Evolutionary conservation across 2,797 vertebrate species (phyloP).

Genomic region (Poliocrania exsul): DNA sequence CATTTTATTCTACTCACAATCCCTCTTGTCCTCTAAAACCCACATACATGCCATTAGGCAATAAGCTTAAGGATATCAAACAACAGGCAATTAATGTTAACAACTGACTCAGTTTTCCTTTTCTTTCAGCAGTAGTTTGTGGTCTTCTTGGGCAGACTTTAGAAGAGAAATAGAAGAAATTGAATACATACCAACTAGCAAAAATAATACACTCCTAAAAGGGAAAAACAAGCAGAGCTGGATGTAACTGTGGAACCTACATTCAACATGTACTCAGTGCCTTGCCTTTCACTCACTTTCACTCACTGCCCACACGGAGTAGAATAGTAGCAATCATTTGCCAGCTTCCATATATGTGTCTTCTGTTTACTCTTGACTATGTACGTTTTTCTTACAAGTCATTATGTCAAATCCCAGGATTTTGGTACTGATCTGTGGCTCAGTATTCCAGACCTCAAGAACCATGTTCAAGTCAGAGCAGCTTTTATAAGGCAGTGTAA

Average conservation of each 20-base stretch:
- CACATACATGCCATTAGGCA: background rate
- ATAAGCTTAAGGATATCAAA: constrained; percentile 7
- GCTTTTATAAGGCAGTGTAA: background rate
- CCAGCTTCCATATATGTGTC: background rate
- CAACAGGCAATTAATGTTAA: background rate
- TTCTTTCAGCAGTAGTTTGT: constrained; percentile 12
- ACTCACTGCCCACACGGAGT: background rate
- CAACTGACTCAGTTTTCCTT: background rate
- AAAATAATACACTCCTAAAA: background rate
- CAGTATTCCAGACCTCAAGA: background rate
- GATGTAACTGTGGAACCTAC: background rate
- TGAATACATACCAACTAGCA: background rate
- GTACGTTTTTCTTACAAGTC: background rate
- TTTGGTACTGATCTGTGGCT: background rate
- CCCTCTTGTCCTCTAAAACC: background rate
- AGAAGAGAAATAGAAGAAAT: background rate
- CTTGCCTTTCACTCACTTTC: background rate
- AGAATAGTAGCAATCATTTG: background rate
- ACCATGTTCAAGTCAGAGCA: background rate
- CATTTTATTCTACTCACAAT: background rate
- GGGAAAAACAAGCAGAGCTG: background rate
- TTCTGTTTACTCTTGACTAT: background rate
- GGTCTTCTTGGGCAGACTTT: background rate
- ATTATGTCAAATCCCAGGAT: background rate
- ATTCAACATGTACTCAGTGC: background rate